Evolutionary conservation across 2,113 vertebrate genomes (phyloP).

Genomic region (Neodontobutis hainanensis): DNA sequence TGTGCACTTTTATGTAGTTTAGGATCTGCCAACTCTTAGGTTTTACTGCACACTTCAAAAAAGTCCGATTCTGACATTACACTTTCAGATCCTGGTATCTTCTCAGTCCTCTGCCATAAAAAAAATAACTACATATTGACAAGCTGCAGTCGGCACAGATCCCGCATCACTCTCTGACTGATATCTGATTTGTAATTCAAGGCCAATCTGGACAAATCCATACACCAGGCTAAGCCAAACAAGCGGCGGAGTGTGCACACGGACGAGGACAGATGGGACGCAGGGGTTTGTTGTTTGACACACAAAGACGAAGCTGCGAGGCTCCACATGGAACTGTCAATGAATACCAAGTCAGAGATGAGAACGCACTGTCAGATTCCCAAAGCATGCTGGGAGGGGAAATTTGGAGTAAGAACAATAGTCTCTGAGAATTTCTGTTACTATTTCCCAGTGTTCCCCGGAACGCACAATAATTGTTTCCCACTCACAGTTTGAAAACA

Average conservation of each 20-base stretch:
- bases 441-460: neutral
- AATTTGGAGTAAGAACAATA: conserved; percentile 40
- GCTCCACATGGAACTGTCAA: conserved; percentile 64
- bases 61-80: conserved; percentile 28
- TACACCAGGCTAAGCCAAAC: conserved; percentile 33
- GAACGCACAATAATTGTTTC: neutral
- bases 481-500: conserved; percentile 12
- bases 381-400: conserved; percentile 61
- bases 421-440: neutral
- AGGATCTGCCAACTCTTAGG: conserved; percentile 33
- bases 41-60: conserved; percentile 32
- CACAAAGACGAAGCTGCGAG: conserved; percentile 47
- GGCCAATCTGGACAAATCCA: conserved; percentile 44
- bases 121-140: conserved; percentile 52
- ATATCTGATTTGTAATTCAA: conserved; percentile 47
- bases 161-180: conserved; percentile 20
- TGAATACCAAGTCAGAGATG: conserved; percentile 56
- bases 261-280: conserved; percentile 22
- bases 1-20: conserved; percentile 29
- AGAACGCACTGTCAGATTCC: conserved; percentile 47
- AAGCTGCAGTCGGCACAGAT: conserved; percentile 39
- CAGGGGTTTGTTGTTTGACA: conserved; percentile 61
- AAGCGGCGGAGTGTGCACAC: conserved; percentile 24
- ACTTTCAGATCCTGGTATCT: conserved; percentile 28
- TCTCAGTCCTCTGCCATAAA: conserved; percentile 52